phyloP scores from a whole-genome alignment of 1,140 invertebrate genomes.

The Drosophila auraria region DNA sequence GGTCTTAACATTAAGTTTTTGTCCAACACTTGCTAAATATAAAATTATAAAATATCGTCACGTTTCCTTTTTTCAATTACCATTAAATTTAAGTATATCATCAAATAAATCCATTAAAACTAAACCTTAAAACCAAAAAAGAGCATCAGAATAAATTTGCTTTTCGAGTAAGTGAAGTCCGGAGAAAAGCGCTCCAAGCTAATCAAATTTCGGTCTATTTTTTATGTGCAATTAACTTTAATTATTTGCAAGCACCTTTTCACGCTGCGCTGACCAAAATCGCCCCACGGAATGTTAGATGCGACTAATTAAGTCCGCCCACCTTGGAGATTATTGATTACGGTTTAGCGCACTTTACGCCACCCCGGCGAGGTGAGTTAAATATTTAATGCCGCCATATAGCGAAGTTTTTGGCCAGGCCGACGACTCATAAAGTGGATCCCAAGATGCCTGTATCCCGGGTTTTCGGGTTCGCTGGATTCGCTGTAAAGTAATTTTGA shows the following conservation, averaged over 20 bases:
- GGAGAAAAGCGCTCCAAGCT: constrained; percentile 9
- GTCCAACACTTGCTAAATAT: background rate
- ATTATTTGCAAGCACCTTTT: constrained; percentile 24
- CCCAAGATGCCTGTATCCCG: background rate
- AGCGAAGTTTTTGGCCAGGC: constrained; percentile 8
- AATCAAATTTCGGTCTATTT: constrained; percentile 19
- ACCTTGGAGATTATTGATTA: constrained; percentile 39
- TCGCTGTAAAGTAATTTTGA: constrained; percentile 14
- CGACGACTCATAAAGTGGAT: constrained; percentile 37
- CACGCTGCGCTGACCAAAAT: background rate
- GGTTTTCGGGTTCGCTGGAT: constrained; percentile 20
- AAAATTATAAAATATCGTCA: background rate
- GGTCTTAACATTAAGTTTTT: too few relatives aligned
- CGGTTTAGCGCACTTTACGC: constrained; percentile 24
- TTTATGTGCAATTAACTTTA: constrained; percentile 42
- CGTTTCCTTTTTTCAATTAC: background rate
- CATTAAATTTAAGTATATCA: background rate
- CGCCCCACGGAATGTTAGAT: constrained; percentile 1
- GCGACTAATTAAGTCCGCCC: constrained; percentile 35
- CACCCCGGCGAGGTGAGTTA: constrained; percentile 13
- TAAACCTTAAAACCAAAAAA: background rate
- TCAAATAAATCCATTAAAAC: background rate
- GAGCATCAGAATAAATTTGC: background rate
- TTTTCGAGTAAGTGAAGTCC: background rate
- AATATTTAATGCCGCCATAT: constrained; percentile 35